Percentiles rank a stretch among this genome's conserved stretches.
phyloP scores from a whole-genome alignment of 2,888 invertebrate genomes.

The Volucella zonaria region DNA sequence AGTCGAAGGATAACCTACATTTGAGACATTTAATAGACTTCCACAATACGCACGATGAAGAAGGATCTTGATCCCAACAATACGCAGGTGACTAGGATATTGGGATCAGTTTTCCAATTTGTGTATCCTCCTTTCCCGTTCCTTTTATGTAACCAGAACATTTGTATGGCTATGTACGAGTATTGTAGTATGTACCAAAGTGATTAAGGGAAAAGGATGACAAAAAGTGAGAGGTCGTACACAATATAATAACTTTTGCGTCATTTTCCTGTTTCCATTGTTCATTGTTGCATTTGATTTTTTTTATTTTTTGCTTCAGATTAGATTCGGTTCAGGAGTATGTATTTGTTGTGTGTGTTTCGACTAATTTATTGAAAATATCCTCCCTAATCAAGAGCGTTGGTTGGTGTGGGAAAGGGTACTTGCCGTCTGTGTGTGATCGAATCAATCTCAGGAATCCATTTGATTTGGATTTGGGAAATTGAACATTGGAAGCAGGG shows the following conservation, averaged over 20 bases:
- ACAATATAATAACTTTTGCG: conserved; percentile 70
- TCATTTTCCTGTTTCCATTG: conserved; percentile 67
- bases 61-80: conserved; percentile 64
- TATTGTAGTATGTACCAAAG: conserved; percentile 27
- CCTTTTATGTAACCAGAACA: neutral
- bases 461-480: too few species aligned
- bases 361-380: conserved; percentile 65
- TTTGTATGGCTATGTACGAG: too few species aligned
- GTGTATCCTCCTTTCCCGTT: conserved; percentile 55
- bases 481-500: too few species aligned
- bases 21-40: conserved; percentile 64
- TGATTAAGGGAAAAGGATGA: conserved; percentile 65
- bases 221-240: conserved; percentile 60
- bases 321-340: conserved; percentile 57
- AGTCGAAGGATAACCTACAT: conserved; percentile 67
- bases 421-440: too few species aligned
- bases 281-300: conserved; percentile 55
- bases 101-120: conserved; percentile 68
- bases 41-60: conserved; percentile 52
- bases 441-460: too few species aligned
- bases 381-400: conserved; percentile 62
- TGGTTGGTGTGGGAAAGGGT: conserved; percentile 27
- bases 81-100: conserved; percentile 73
- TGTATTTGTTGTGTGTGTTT: conserved; percentile 24
- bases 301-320: conserved; percentile 18